Evolutionary conservation across 1,140 invertebrate genomes (phyloP).

Genomic region (Myzus persicae): DNA sequence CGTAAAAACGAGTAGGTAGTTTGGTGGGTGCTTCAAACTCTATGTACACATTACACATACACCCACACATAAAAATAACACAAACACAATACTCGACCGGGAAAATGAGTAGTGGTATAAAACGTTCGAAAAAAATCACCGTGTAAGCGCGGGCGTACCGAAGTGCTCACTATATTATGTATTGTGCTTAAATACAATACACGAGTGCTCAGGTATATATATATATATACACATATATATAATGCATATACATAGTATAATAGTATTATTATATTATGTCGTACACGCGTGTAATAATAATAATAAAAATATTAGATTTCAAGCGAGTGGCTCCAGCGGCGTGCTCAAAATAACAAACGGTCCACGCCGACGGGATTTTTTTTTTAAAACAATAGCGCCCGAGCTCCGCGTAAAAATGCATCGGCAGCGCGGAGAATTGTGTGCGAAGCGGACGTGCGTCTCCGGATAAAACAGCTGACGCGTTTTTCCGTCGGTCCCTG

Average conservation of each 20-base stretch:
- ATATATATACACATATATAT: background rate
- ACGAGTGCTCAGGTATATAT: background rate
- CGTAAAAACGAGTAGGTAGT: background rate
- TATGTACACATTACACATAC: background rate
- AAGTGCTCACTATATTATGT: background rate
- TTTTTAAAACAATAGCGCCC: background rate
- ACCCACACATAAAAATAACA: background rate
- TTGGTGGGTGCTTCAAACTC: background rate
- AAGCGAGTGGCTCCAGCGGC: background rate
- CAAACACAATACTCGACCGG: background rate
- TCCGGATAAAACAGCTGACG: background rate
- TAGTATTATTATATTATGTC: background rate
- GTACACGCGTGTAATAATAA: background rate
- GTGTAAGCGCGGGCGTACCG: background rate
- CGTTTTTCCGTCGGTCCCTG: background rate
- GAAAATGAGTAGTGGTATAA: background rate
- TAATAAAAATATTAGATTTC: conserved; percentile 26
- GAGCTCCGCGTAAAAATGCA: background rate
- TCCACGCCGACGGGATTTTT: background rate
- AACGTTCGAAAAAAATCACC: background rate
- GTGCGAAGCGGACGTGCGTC: background rate
- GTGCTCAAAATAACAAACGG: conserved; percentile 12
- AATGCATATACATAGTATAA: background rate
- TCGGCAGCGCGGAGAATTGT: background rate
- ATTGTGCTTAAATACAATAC: background rate